Evolutionary conservation across 1,140 invertebrate species (phyloP).

Genomic region (Planococcus citri): DNA sequence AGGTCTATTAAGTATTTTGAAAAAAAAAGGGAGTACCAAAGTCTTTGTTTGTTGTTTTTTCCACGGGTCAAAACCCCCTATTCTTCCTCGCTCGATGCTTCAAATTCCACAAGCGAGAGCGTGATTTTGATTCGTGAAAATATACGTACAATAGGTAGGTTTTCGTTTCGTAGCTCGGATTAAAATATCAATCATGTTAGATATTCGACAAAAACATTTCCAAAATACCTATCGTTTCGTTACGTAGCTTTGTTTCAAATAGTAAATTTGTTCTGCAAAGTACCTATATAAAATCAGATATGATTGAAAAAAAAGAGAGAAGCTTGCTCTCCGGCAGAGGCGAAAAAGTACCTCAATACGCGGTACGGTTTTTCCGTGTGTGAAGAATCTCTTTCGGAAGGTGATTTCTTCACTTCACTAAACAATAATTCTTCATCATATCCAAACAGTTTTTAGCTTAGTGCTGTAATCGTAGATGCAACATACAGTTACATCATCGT

Average conservation of each 20-base stretch:
- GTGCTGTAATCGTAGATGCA: neutral
- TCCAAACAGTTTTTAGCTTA: neutral
- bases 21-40: no score
- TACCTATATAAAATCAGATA: neutral
- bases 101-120: no score
- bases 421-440: neutral
- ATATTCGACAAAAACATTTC: neutral
- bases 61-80: no score
- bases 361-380: neutral
- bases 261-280: neutral
- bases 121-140: no score
- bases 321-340: neutral
- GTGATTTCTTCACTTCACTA: neutral
- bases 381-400: conserved; percentile 6
- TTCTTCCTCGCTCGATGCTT: no score
- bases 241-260: neutral
- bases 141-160: no score
- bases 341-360: neutral
- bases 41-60: no score
- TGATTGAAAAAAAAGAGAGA: conserved; percentile 1
- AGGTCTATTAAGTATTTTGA: no score
- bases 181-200: neutral
- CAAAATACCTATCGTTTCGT: neutral
- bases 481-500: neutral
- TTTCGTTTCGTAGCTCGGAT: no score